phyloP scores from a whole-genome alignment of 2,888 invertebrate genomes.

The Drosophila demipolita region DNA sequence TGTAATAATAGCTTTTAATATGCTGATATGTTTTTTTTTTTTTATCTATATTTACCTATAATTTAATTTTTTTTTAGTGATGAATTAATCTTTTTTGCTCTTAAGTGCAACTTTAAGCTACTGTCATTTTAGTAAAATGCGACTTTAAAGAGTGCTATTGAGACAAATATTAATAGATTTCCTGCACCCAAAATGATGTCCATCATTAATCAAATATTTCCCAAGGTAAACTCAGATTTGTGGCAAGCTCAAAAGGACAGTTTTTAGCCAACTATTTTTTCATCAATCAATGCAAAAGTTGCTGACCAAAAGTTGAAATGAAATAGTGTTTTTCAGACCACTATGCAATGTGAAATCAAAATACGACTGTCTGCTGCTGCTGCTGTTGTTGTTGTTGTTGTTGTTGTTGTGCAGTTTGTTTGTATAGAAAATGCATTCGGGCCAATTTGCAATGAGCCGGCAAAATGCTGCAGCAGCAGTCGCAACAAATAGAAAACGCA shows the following conservation, averaged over 20 bases:
- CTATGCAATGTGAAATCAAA: slow-evolving; percentile 52
- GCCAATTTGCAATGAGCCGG: slow-evolving; percentile 79
- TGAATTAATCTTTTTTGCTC: too few relatives aligned
- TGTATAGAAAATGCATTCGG: slow-evolving; percentile 76
- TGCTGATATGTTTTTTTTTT: background rate
- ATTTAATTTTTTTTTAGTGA: background rate
- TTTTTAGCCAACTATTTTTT: background rate
- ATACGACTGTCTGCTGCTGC: slow-evolving; percentile 45
- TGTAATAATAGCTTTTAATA: background rate
- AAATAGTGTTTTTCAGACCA: slow-evolving; percentile 14
- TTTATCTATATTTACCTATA: background rate
- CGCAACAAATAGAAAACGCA: slow-evolving; percentile 60
- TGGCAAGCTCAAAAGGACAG: background rate
- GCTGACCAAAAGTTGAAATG: background rate
- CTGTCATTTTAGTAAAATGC: background rate
- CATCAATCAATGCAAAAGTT: background rate
- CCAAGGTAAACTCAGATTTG: background rate
- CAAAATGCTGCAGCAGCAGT: slow-evolving; percentile 74
- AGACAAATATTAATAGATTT: background rate
- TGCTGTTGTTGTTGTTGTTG: slow-evolving; percentile 16
- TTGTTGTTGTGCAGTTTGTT: slow-evolving; percentile 46
- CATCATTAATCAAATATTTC: background rate
- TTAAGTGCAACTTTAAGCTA: background rate
- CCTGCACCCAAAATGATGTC: background rate
- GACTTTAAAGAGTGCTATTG: background rate